Evolutionary conservation across 2,113 vertebrate species (phyloP).

Genomic region (Tragelaphus scriptus): DNA sequence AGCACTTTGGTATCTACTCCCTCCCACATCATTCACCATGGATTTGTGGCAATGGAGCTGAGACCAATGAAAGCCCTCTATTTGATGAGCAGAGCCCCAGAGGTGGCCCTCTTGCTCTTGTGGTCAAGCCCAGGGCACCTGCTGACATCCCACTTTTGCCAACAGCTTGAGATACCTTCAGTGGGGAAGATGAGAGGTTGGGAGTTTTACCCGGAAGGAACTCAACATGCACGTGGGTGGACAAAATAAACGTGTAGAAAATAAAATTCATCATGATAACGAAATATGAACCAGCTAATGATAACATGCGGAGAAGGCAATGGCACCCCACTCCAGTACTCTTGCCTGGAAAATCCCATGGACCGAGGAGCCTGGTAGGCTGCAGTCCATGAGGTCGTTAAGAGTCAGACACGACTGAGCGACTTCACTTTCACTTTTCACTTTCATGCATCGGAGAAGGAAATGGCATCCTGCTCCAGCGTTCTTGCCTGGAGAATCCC

Average conservation of each 20-base stretch:
- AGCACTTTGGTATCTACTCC: not conserved
- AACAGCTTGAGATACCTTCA: not conserved
- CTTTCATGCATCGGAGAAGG: too few relatives aligned
- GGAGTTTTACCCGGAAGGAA: not conserved
- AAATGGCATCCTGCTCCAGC: too few relatives aligned
- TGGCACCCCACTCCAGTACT: too few relatives aligned
- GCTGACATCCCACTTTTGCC: not conserved
- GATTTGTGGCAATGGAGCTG: too few relatives aligned
- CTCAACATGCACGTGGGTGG: rapidly evolving
- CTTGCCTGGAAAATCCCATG: too few relatives aligned
- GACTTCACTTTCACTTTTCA: too few relatives aligned
- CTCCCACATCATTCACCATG: rapidly evolving
- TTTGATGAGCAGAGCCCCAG: rapidly evolving
- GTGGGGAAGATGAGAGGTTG: not conserved
- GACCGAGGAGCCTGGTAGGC: too few relatives aligned
- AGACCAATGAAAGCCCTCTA: too few relatives aligned
- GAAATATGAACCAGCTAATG: not conserved
- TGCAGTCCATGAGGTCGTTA: too few relatives aligned
- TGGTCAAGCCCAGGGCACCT: too few relatives aligned
- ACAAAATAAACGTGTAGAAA: not conserved
- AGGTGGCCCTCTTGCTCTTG: not conserved
- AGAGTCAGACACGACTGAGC: too few relatives aligned
- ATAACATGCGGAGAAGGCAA: not conserved
- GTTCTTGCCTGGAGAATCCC: too few relatives aligned
- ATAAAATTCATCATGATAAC: not conserved